A percentile compares a stretch with the other conserved stretches of the same genome.
Evolutionary conservation across 1,140 invertebrate genomes (phyloP).

Genomic region (Centruroides vittatus): DNA sequence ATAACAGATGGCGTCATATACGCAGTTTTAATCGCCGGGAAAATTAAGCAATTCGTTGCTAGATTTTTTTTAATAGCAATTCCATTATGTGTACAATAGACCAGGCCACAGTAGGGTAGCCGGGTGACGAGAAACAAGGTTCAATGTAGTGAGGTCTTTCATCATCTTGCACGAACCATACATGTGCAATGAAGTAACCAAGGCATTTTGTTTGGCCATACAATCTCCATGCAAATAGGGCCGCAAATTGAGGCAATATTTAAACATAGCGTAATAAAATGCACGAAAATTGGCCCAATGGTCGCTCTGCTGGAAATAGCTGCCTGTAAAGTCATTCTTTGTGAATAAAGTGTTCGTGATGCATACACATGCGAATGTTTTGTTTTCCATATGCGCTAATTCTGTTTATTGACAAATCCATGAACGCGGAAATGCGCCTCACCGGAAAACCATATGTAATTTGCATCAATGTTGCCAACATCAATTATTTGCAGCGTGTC

Average conservation of each 20-base stretch:
- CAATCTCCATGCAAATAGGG: not conserved
- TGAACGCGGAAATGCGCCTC: constrained; percentile 21
- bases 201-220: not conserved
- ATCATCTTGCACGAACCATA: constrained; percentile 4
- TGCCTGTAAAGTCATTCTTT: constrained; percentile 26
- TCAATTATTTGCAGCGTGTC: not conserved
- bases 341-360: constrained; percentile 24
- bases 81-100: too few relatives aligned
- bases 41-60: too few relatives aligned
- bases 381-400: constrained; percentile 23
- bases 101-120: too few relatives aligned
- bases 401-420: constrained; percentile 22
- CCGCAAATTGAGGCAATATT: not conserved
- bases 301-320: constrained; percentile 26
- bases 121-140: too few relatives aligned
- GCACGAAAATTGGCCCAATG: constrained; percentile 21
- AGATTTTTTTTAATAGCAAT: too few relatives aligned
- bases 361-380: constrained; percentile 21
- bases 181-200: not conserved
- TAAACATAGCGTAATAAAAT: not conserved
- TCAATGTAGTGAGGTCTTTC: not conserved
- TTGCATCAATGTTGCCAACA: not conserved
- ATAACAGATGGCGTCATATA: too few relatives aligned
- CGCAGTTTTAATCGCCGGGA: too few relatives aligned
- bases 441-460: constrained; percentile 1